Evolutionary conservation across 2,113 vertebrate genomes (phyloP).

Genomic region (Pandion haliaetus): DNA sequence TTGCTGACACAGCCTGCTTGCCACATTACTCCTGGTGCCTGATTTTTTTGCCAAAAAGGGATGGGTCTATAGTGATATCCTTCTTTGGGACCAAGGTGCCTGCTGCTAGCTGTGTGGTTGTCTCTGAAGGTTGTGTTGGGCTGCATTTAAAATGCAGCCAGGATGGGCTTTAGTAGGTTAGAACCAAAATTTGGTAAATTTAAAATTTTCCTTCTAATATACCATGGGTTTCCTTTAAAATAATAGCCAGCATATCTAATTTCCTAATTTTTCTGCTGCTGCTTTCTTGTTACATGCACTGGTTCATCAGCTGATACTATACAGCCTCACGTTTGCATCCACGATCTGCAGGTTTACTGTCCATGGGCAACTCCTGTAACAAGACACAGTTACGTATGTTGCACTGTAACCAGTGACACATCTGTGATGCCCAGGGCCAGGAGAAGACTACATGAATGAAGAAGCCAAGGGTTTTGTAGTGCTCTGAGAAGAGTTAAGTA

Average conservation of each 20-base stretch:
- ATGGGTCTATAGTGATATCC: not conserved
- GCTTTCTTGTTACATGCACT: not conserved
- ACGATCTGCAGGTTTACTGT: not conserved
- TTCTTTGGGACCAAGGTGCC: not conserved
- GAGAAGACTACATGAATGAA: accelerated
- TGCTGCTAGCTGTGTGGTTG: not conserved
- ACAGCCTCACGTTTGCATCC: not conserved
- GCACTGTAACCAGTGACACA: not conserved
- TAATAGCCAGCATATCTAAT: not conserved
- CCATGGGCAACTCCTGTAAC: not conserved
- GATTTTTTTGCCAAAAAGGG: not conserved
- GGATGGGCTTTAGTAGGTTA: not conserved
- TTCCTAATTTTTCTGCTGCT: not conserved
- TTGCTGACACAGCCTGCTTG: not conserved
- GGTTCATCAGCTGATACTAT: not conserved
- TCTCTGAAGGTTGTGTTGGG: not conserved
- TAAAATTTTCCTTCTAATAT: not conserved
- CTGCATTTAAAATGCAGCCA: not conserved
- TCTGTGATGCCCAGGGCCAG: not conserved
- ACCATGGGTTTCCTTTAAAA: not conserved
- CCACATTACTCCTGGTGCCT: not conserved
- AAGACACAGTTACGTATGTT: accelerated
- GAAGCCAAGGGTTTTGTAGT: not conserved
- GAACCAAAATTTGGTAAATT: not conserved
- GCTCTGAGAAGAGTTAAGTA: not conserved